A percentile compares a stretch with the other conserved stretches of the same genome.
phyloP scores from a whole-genome alignment of 1,140 invertebrate species.

The Drosophila elegans region DNA sequence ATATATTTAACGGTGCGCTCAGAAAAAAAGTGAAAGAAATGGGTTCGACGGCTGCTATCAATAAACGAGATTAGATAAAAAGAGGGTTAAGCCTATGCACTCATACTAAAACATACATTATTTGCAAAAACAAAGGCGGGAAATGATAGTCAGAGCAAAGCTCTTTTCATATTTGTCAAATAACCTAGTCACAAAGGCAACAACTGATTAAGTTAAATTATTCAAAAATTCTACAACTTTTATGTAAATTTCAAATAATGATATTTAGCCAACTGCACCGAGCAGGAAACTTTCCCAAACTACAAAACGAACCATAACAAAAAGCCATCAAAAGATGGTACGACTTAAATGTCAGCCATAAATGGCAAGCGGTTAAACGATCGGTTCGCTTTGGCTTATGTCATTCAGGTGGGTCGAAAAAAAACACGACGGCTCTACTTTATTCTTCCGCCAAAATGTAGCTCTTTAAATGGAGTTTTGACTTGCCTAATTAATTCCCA shows the following conservation, averaged over 20 bases:
- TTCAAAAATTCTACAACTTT: background rate
- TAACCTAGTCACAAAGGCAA: background rate
- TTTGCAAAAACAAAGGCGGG: conserved; percentile 5
- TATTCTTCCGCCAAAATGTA: conserved; percentile 15
- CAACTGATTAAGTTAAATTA: background rate
- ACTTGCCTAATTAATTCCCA: conserved; percentile 63
- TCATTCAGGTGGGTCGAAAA: conserved; percentile 39
- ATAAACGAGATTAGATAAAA: conserved; percentile 73
- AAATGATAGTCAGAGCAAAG: conserved; percentile 1
- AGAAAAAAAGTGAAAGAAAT: conserved; percentile 53
- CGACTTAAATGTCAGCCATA: conserved; percentile 34
- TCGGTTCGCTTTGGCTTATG: conserved; percentile 29
- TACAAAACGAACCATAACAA: conserved; percentile 10
- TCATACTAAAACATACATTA: background rate
- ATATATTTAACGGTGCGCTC: conserved; percentile 56
- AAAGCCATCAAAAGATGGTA: conserved; percentile 12
- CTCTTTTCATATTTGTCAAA: conserved; percentile 1
- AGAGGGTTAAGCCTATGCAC: conserved; percentile 7
- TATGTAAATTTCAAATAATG: background rate
- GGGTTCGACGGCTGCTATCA: conserved; percentile 60
- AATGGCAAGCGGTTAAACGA: conserved; percentile 36
- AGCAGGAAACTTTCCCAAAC: conserved; percentile 14
- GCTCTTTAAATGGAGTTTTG: conserved; percentile 35
- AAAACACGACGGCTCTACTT: conserved; percentile 5
- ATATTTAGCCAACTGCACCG: background rate